Evolutionary conservation across 2,888 invertebrate species (phyloP), one percentile per base, ranked within the genome.

Genomic region (Ceramica pisi): DNA sequence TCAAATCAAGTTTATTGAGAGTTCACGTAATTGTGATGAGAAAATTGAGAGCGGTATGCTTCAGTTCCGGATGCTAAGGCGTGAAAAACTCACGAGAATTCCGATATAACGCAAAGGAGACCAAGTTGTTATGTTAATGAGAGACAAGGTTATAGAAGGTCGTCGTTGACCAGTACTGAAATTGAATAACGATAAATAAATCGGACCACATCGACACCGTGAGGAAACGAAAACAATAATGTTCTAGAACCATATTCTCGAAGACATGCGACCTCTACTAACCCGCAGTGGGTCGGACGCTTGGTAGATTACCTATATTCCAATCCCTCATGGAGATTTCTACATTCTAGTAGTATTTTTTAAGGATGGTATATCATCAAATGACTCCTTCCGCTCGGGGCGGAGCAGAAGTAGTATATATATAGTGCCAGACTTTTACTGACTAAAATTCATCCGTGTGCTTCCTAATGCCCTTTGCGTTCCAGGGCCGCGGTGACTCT

Each of bases 1-100:
- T 31, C 26, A 64, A 60, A 79, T 79, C 60, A 60, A 66, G 63
- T 66, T 76, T 51, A 71, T 71, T 71, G 62, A 71, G 71, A 65
- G 75, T 57, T 64, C 35, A 71, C 67, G 76, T 62, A 70, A 61
- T 48, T 53, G 44, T 16, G 31, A 70, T 64, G 26, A 46, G 14
- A 53, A 53, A 51, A 69, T 66, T 57, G 31, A 46, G 44, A 46
- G 50, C 41, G n/a, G 12, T 16, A 46, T 57, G 48, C 31, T 65
- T 69, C 61, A 53, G 62, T 53, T 19, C 38, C 9, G n/a, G 26
- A 14, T 9, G 14, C 5, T 38, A 48, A 2, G 56, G 56, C 55
- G 23, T 38, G 74, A 46, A 67, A 74, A 56, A 38, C 21, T 14
- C 12, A 41, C 14, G 31, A 69, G 8, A 68, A 63, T 75, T 63